A percentile compares a stretch with the other conserved stretches of the same genome.
These are phyloP conservation scores for Ophiothrix spiculata DNA, from an alignment of 35 echinoderm and acorn worm species.

Conservation along the genomic window DNA sequence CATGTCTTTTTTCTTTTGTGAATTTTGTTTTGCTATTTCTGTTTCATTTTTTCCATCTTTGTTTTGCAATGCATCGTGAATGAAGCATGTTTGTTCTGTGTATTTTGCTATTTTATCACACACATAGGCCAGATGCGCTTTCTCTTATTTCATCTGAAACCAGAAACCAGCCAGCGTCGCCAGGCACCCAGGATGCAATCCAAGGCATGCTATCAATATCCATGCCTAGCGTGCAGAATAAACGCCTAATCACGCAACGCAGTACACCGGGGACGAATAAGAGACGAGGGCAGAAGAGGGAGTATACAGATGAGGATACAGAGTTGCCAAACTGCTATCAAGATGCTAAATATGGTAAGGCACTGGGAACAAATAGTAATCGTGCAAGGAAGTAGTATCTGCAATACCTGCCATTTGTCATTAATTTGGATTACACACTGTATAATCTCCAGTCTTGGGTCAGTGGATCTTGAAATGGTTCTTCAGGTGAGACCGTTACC, in stretches of 20 bases:
- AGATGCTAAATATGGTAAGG: constrained; percentile 98
- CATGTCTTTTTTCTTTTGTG: too few relatives aligned
- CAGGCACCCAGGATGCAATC: constrained; percentile 95
- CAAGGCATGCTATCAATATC: constrained; percentile 96
- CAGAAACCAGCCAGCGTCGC: constrained; percentile 87
- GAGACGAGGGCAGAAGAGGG: constrained; percentile 45
- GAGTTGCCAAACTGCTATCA: constrained; percentile 93
- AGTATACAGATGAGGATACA: constrained; percentile 37
- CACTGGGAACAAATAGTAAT: too few relatives aligned
- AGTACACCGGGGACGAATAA: neutral
- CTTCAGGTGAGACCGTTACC: too few relatives aligned
- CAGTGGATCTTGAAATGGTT: too few relatives aligned
- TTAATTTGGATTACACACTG: too few relatives aligned
- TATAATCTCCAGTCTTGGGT: too few relatives aligned
- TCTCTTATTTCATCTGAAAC: neutral
- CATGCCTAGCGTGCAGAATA: constrained; percentile 39
- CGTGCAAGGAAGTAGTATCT: too few relatives aligned
- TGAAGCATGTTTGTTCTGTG: constrained; percentile 2
- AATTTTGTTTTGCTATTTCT: too few relatives aligned
- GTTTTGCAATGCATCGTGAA: too few relatives aligned
- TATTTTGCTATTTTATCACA: neutral
- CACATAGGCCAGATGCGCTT: neutral
- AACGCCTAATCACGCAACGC: neutral
- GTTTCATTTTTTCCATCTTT: too few relatives aligned
- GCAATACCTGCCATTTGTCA: too few relatives aligned